phyloP scores from a whole-genome alignment of 2,888 invertebrate genomes.

The Alcis repandata region DNA sequence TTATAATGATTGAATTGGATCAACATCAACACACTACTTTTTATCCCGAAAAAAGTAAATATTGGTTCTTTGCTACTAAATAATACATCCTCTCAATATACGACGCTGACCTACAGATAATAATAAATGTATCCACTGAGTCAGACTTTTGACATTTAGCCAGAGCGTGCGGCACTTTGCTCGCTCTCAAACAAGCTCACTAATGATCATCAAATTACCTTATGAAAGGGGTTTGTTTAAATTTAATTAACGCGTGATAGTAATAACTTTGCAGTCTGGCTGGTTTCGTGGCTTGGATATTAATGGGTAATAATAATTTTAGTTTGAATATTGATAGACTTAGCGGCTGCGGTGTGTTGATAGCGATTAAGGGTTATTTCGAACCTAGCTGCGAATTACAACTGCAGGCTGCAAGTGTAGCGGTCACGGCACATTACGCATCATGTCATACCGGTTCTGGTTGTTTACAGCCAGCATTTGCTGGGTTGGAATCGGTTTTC shows the following conservation, averaged over 20 bases:
- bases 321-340: background rate
- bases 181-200: conserved; percentile 1
- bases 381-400: too few relatives aligned
- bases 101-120: background rate
- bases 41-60: too few relatives aligned
- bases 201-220: conserved; percentile 24
- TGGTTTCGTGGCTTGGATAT: conserved; percentile 12
- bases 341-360: conserved; percentile 1
- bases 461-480: too few relatives aligned
- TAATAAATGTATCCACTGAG: background rate
- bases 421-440: too few relatives aligned
- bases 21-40: too few relatives aligned
- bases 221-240: conserved; percentile 19
- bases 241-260: conserved; percentile 14
- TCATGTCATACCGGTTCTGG: too few relatives aligned
- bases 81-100: background rate
- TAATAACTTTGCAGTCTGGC: conserved; percentile 14
- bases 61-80: too few relatives aligned
- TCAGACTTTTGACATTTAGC: conserved; percentile 2
- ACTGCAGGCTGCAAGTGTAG: too few relatives aligned
- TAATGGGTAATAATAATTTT: conserved; percentile 5
- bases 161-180: background rate
- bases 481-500: too few relatives aligned
- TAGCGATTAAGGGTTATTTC: too few relatives aligned
- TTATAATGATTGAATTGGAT: too few relatives aligned